Conservation (phyloP, 2,113 vertebrate genomes). For the Felis chaus region DNA sequence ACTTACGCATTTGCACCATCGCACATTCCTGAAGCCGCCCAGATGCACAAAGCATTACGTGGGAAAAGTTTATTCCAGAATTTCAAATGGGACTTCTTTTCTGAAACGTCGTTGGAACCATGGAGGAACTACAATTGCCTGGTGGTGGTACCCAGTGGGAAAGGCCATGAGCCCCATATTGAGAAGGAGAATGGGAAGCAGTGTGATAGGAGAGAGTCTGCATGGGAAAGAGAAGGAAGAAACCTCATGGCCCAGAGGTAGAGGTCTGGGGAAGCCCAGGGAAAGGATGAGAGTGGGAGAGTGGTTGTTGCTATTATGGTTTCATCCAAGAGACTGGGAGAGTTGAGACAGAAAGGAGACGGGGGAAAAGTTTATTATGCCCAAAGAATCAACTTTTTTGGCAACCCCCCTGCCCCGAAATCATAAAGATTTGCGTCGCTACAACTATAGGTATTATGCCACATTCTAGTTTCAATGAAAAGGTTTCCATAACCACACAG, state of each 20-base stretch:
- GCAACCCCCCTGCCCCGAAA: not conserved
- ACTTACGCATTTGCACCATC: accelerated
- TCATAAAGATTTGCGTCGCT: not conserved
- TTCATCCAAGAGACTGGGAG: not conserved
- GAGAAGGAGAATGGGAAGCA: not conserved
- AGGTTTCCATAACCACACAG: not conserved
- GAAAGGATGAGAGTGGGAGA: not conserved
- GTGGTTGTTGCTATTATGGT: not conserved
- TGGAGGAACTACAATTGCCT: not conserved
- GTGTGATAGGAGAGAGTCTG: not conserved
- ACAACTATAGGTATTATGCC: not conserved
- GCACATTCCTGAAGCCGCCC: too few relatives aligned
- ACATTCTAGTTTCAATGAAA: not conserved
- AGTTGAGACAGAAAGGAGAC: not conserved
- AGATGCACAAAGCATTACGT: not conserved
- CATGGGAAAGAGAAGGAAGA: not conserved
- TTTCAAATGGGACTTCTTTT: not conserved
- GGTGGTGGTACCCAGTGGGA: not conserved
- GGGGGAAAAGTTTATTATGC: not conserved
- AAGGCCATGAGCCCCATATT: not conserved
- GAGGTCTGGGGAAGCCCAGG: not conserved
- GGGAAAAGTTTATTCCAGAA: not conserved
- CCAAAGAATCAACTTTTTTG: not conserved
- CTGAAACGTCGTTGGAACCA: not conserved
- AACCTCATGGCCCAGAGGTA: accelerated